Evolutionary conservation across 2,888 invertebrate species (phyloP), one percentile per base, ranked within the genome.

Genomic region (Operophtera brumata): DNA sequence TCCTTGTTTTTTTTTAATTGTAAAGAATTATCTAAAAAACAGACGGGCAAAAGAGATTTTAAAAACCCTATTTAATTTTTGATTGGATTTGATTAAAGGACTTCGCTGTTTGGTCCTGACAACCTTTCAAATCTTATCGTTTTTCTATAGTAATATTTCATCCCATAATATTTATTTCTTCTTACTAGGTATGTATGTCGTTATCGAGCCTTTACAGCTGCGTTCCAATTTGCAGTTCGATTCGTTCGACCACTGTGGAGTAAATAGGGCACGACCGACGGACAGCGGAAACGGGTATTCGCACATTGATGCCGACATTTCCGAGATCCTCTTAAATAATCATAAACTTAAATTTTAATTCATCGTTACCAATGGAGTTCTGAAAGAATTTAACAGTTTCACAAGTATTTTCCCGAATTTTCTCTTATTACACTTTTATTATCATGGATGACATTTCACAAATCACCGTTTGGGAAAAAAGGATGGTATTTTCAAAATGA

Each of bases 171-270:
- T 3, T 1, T 9, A 30, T 10, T 7, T n/a, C n/a, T n/a, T n/a
- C n/a, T n/a, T 3, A 11, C 11, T 36, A 8, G 7, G 28, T 41
- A 28, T 28, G 28, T 41, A n/a, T 26, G 41, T 42, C 11, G 35
- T n/a, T 54, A 44, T 54, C 35, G 11, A 36, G 30, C 34, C 12
- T 45, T 30, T 13, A 25, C 45, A 45, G 40, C 12, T 32, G 12
- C 25, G 49, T 20, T 35, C 39, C 55, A 56, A 51, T 56, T 56
- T 51, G 34, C 56, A 56, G 56, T 51, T 47, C 56, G 20, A 56
- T 51, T 51, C 32, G 41, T 41, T 28, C 28, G n/a, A 43, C 43
- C 56, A 28, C 50, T 43, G 12, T 47, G 48, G 48, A 49, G 42
- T 48, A 55, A 50, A 44, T 47, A 50, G 49, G 26, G 26, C 50